These are phyloP conservation scores for Tenebrio molitor DNA, from an alignment of 1,140 invertebrate species.

Conservation along the genomic window DNA sequence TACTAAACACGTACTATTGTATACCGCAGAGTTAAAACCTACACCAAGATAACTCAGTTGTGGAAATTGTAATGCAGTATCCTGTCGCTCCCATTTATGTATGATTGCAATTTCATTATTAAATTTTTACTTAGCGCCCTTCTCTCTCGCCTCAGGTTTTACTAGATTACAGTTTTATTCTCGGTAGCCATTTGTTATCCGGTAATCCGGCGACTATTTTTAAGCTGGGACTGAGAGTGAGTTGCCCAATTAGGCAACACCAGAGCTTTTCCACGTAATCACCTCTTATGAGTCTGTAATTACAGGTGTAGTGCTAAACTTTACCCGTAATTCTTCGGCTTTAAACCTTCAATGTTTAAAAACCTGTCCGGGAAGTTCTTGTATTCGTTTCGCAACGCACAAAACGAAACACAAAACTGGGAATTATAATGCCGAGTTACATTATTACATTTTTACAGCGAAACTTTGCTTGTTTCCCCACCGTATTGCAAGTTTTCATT, in stretches of 20 bases:
- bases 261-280: constrained; percentile 14
- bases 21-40: constrained; percentile 27
- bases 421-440: constrained; percentile 21
- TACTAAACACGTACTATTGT: constrained; percentile 35
- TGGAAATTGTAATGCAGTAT: constrained; percentile 32
- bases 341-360: constrained; percentile 30
- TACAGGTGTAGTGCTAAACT: constrained; percentile 5
- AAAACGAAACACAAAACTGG: constrained; percentile 8
- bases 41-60: constrained; percentile 30
- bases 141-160: not conserved
- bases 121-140: constrained; percentile 2
- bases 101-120: constrained; percentile 20
- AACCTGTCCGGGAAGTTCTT: not conserved
- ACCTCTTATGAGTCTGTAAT: constrained; percentile 25
- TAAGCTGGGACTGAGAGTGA: not conserved
- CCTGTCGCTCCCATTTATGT: constrained; percentile 26
- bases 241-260: constrained; percentile 7
- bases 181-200: not conserved
- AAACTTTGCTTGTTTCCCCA: constrained; percentile 37
- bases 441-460: constrained; percentile 38
- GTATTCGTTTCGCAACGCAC: constrained; percentile 3
- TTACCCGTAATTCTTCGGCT: constrained; percentile 15
- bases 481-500: constrained; percentile 36
- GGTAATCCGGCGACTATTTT: not conserved
- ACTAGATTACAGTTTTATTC: not conserved